Base-by-base conservation (phyloP, 2,113 vertebrate species). In the Neotoma lepida region DNA sequence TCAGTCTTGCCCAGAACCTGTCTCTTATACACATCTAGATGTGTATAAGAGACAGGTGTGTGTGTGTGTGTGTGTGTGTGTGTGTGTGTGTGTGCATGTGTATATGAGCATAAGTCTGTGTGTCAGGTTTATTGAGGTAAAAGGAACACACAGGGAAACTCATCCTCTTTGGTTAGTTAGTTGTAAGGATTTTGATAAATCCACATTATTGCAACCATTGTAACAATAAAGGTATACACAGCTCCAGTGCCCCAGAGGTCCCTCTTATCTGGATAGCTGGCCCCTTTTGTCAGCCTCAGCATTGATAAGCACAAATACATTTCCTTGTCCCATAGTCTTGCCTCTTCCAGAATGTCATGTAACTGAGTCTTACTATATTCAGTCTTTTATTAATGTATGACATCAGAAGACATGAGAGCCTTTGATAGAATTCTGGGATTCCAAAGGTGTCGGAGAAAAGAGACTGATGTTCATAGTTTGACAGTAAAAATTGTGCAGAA, bases 171-270 rank as follows among this genome's bases (percentile, higher is more conserved):
- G 3, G n/a, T 68, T 73, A 18, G 28, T 33, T 4, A 56, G 49
- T 14, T 71, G 6, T 68, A 81, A 77, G 58, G 49, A 82, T 15
- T 46, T n/a, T 58, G 73, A 35, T n/a, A 89, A 86, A 78, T 41
- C 46, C 35, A 18, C 4, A n/a, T 30, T 39, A 61, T 44, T 35
- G 0, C 13, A 30, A n/a, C 4, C 39, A 18, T 30, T 35, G 15
- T 18, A 8, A 39, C 8, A 54, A 20, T 58, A 58, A 49, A 68
- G 20, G 39, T 22, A 6, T 1, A 6, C 5, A 77, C 4, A 73
- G 0, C n/a, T 6, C 13, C 5, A n/a, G 22, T 13, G 24, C 6
- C 15, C 35, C n/a, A 33, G 4, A 64, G 71, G 4, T n/a, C n/a
- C 64, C 15, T 9, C 58, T 44, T 6, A 9, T 6, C 68, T 63